phyloP scores from a whole-genome alignment of 1,140 invertebrate species.

The Diorhabda elongata region DNA sequence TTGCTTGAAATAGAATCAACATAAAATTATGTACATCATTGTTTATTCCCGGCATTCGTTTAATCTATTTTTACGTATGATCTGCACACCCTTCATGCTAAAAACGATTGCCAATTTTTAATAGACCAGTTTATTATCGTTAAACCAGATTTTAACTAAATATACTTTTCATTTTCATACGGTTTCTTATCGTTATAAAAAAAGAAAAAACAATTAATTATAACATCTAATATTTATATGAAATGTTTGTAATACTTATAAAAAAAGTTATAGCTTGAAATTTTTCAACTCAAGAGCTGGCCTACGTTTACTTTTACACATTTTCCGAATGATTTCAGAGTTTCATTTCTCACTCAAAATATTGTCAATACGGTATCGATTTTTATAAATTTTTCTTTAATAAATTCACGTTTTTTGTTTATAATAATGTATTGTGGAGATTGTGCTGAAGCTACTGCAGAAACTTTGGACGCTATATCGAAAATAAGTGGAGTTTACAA shows the following conservation, averaged over 20 bases:
- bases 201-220: neutral
- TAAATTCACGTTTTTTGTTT: neutral
- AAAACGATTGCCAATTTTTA: neutral
- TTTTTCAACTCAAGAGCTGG: no score
- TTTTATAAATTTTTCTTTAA: neutral
- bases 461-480: conserved; percentile 23
- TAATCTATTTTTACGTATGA: conserved; percentile 17
- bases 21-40: conserved; percentile 1
- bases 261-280: neutral
- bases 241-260: neutral
- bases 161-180: neutral
- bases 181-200: neutral
- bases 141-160: neutral
- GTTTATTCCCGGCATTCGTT: conserved; percentile 12
- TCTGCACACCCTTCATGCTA: conserved; percentile 11
- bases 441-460: conserved; percentile 25
- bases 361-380: neutral
- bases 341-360: no score
- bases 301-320: no score
- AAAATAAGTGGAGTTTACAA: conserved; percentile 27
- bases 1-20: neutral
- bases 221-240: neutral
- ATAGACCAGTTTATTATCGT: neutral
- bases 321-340: no score
- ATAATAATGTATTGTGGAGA: conserved; percentile 27